Base-by-base conservation (phyloP, 1,140 invertebrate species). In the Tetraneura akinire region DNA sequence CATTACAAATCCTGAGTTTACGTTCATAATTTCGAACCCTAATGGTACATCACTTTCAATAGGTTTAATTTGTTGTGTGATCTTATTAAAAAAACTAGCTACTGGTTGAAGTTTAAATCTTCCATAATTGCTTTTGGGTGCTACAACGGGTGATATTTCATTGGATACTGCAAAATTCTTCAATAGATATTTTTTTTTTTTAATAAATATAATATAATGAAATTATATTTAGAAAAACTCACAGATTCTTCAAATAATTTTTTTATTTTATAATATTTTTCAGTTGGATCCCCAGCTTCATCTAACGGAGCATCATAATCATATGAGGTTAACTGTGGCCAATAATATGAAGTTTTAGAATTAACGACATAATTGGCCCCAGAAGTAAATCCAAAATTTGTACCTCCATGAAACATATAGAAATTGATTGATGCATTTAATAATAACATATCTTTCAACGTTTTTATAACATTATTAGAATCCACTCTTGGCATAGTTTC, bases 291-390 rank as follows among this genome's bases (percentile, higher is more conserved):
- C 26, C 94, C 94, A 37, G 92, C 91, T 87, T 96, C 94, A 68
- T 88, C 90, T 60, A 96, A 86, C 0, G 94, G 94, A 14, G 93
- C 92, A 86, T 95, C 93, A 82, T 94, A 96, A 86, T 96, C 94
- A 84, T 96, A 96, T 51, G 92, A 94, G 9, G 94, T 96, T 23
- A 92, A 87, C 82, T 81, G 80, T 16, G 81, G 81, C 1, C 55
- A 32, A 53, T 62, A 81, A 5, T 29, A n/a, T 83, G 92, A 68
- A 90, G 91, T 53, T 16, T 83, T 80, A 80, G 16, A n/a, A 53
- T 53, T 74, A 49, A 23, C 47, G 6, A 53, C 68, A 4, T n/a
- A 55, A 16, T 55, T 47, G 83, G 89, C 89, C 23, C 91, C 91
- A 82, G 89, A 88, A 84, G 89, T 88, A 83, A 91, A 92, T 3